Evolutionary conservation across 2,113 vertebrate species (phyloP).

Genomic region (Strigops habroptila): DNA sequence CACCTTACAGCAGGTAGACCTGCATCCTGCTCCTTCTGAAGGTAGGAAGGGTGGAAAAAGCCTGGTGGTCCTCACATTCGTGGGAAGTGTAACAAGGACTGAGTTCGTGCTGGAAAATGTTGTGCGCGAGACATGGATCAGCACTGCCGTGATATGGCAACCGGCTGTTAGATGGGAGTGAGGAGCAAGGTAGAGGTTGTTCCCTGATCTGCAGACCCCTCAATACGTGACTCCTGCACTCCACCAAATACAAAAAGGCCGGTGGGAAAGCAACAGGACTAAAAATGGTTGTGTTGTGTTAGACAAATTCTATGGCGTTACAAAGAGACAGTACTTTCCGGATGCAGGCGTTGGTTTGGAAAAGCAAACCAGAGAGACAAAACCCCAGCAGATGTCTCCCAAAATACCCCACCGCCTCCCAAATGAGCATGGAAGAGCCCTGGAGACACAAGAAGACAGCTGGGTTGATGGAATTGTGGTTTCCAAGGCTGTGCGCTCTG

Average conservation of each 20-base stretch:
- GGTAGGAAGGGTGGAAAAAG: no score
- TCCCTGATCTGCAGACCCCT: neutral
- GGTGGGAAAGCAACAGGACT: neutral
- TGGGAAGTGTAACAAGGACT: no score
- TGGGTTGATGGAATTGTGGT: neutral
- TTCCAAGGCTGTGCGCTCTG: neutral
- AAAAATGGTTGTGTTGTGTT: neutral
- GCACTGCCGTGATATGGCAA: no score
- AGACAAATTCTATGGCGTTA: neutral
- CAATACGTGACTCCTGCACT: neutral
- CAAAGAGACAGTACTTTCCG: neutral
- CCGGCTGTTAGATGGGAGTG: neutral
- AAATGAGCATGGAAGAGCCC: neutral
- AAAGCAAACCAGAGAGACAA: neutral
- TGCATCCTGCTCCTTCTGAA: no score
- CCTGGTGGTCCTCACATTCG: no score
- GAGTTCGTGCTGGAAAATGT: no score
- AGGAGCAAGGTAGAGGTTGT: neutral
- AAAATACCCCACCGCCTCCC: neutral
- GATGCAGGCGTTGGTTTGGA: neutral
- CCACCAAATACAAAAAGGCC: no score
- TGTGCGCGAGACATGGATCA: no score
- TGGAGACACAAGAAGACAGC: neutral
- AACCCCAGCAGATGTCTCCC: neutral
- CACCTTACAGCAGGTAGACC: no score